Percentiles rank a stretch among this genome's conserved stretches.
Evolutionary conservation across 53 echinoderm and acorn worm species (phyloP).

Genomic region (Hippasteria phrygiana): DNA sequence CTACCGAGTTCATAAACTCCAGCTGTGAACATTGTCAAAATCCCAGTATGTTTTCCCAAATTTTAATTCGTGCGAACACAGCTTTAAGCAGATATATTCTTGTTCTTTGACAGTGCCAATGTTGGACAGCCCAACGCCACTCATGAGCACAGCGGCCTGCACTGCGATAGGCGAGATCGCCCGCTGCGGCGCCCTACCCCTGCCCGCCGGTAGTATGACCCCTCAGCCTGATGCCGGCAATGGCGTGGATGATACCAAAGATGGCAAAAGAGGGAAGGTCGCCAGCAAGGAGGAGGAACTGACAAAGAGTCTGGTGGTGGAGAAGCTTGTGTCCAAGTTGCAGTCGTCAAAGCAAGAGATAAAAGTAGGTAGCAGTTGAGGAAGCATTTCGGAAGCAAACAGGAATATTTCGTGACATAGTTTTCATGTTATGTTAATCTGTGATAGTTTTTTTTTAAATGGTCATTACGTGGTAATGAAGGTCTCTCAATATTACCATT

Average conservation of each 20-base stretch:
- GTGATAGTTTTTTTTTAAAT: no score
- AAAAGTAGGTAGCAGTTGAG: conserved; percentile 67
- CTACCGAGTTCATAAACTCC: no score
- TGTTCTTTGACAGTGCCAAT: conserved; percentile 61
- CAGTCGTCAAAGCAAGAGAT: conserved; percentile 78
- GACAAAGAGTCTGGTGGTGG: conserved; percentile 74
- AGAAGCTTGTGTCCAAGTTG: conserved; percentile 82
- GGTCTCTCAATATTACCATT: no score
- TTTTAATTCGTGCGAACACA: no score
- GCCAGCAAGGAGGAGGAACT: conserved; percentile 39
- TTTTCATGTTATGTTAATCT: no score
- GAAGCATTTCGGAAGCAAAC: not conserved
- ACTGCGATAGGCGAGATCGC: conserved; percentile 90
- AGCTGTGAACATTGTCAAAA: no score
- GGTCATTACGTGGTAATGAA: no score
- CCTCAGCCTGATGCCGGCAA: conserved; percentile 51
- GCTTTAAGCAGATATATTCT: not conserved
- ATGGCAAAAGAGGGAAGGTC: conserved; percentile 70
- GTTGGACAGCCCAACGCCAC: conserved; percentile 73
- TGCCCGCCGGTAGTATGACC: conserved; percentile 76
- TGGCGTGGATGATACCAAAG: conserved; percentile 68
- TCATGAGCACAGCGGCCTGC: conserved; percentile 81
- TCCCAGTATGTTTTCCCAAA: no score
- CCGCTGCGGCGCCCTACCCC: conserved; percentile 80
- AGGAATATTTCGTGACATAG: not conserved